A percentile compares a stretch with the other conserved stretches of the same genome.
Conservation (phyloP, 2,113 vertebrate species). For the Brienomyrus longianalis region DNA sequence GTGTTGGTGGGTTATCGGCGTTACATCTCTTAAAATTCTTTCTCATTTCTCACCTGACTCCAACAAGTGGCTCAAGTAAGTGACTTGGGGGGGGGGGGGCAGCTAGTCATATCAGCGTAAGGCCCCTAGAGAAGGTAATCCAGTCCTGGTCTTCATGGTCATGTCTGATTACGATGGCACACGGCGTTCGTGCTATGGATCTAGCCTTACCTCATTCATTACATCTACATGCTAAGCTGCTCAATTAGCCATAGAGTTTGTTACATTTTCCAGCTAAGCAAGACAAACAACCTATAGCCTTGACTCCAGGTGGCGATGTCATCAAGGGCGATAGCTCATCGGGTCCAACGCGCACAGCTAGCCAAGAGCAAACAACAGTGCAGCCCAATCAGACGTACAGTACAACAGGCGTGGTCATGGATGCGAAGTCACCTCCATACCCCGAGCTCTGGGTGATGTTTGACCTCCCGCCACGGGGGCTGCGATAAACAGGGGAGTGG, state of each 20-base stretch:
- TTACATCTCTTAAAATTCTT: background rate
- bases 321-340: background rate
- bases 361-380: background rate
- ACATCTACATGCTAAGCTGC: background rate
- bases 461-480: background rate
- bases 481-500: background rate
- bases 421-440: background rate
- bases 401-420: background rate
- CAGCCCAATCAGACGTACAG: background rate
- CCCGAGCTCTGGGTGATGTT: background rate
- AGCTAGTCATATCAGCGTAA: background rate
- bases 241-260: background rate
- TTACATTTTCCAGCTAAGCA: background rate
- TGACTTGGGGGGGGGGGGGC: background rate
- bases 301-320: background rate
- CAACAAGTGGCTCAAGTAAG: background rate
- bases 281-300: background rate
- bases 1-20: background rate
- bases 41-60: background rate
- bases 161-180: background rate
- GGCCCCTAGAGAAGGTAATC: background rate
- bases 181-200: background rate
- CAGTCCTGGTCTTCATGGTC: background rate
- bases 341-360: background rate
- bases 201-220: background rate